These are phyloP conservation scores for Polyommatus iphigenia DNA, from an alignment of 2,888 invertebrate genomes.

Conservation along the genomic window DNA sequence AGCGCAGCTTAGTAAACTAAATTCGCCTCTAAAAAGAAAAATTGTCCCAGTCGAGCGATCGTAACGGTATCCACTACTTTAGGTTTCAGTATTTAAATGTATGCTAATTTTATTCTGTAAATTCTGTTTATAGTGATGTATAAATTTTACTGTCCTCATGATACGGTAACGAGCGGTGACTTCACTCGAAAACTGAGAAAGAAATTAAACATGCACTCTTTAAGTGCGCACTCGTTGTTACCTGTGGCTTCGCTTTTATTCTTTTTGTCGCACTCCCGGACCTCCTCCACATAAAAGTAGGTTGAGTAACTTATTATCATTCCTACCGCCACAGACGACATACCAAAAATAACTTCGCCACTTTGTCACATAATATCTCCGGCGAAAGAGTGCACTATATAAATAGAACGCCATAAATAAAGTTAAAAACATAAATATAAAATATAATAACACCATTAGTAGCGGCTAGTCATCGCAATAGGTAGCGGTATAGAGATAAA, in stretches of 20 bases:
- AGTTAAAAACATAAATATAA: conserved; percentile 40
- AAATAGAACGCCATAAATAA: conserved; percentile 43
- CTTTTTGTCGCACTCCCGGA: not conserved
- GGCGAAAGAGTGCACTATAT: not conserved
- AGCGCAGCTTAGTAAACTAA: conserved; percentile 55
- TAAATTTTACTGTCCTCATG: conserved; percentile 16
- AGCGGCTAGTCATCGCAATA: conserved; percentile 66
- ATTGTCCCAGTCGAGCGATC: conserved; percentile 57
- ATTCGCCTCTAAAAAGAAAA: conserved; percentile 56
- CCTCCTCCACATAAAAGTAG: not conserved
- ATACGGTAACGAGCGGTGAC: conserved; percentile 17
- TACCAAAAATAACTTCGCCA: not conserved
- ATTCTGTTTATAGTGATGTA: conserved; percentile 26
- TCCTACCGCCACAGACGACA: not conserved
- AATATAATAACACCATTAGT: conserved; percentile 36
- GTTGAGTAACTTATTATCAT: conserved; percentile 13
- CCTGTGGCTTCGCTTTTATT: not conserved
- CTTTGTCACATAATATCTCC: not conserved
- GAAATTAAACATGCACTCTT: not conserved
- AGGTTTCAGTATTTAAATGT: conserved; percentile 22
- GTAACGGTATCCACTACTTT: conserved; percentile 29
- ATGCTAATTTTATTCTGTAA: conserved; percentile 30
- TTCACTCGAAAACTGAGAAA: conserved; percentile 17
- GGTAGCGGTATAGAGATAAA: conserved; percentile 79
- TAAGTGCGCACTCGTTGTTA: not conserved